phyloP scores from a whole-genome alignment of 92 coral and sea anemone genomes.

The Epizoanthus fatuus region DNA sequence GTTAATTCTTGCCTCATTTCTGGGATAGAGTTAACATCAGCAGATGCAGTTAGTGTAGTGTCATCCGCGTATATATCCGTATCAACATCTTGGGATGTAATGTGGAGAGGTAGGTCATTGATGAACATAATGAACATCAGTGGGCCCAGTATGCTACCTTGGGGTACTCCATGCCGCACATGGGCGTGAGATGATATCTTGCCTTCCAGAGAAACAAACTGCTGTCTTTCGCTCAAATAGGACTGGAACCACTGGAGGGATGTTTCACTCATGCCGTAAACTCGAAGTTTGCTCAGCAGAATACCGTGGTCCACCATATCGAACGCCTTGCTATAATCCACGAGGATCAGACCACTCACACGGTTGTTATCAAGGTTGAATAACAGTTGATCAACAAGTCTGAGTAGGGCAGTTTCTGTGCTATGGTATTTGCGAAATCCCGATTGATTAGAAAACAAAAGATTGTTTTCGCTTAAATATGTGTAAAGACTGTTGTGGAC shows the following conservation, averaged over 20 bases:
- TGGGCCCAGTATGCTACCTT: conserved; percentile 57
- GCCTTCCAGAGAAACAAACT: conserved; percentile 50
- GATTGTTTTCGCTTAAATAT: conserved; percentile 50
- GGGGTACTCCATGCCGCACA: conserved; percentile 59
- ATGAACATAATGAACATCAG: conserved; percentile 45
- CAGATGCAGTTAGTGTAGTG: no score
- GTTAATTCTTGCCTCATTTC: no score
- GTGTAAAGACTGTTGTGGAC: conserved; percentile 54
- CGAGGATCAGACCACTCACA: conserved; percentile 41
- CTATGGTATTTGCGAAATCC: not conserved
- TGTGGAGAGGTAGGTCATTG: conserved; percentile 43
- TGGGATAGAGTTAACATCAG: no score
- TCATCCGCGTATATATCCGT: conserved; percentile 56
- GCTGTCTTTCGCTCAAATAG: conserved; percentile 51
- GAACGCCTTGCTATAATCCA: no score
- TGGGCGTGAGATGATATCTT: conserved; percentile 28
- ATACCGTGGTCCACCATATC: conserved; percentile 1
- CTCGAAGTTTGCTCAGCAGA: conserved; percentile 37
- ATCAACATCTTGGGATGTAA: conserved; percentile 19
- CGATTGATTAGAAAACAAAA: no score
- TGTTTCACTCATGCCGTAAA: conserved; percentile 15
- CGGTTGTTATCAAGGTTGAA: not conserved
- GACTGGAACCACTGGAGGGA: conserved; percentile 45
- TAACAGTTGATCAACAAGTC: no score
- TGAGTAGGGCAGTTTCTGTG: no score